Conservation (phyloP, 2,888 invertebrate species). For the Autographa pulchrina region DNA sequence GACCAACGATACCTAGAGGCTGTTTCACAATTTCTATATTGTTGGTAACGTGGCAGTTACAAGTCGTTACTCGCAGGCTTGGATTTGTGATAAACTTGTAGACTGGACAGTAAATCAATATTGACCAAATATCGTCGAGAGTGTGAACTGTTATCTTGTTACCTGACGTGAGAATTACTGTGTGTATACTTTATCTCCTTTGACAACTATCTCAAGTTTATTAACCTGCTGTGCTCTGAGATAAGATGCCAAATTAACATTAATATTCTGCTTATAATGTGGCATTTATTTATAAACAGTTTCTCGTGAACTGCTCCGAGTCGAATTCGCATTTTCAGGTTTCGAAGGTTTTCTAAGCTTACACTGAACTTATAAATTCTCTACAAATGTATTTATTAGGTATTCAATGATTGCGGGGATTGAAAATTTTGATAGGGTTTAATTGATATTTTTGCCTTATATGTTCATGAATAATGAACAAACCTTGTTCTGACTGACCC, state of each 20-base stretch:
- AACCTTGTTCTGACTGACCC: background rate
- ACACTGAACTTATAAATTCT: background rate
- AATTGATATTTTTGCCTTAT: background rate
- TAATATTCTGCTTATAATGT: constrained; percentile 9
- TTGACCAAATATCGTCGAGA: constrained; percentile 67
- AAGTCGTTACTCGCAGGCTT: constrained; percentile 54
- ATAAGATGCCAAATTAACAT: constrained; percentile 53
- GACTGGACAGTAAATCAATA: constrained; percentile 66
- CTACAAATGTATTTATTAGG: background rate
- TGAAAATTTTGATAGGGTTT: background rate
- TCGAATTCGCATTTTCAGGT: background rate
- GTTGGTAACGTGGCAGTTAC: constrained; percentile 19
- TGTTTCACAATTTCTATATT: constrained; percentile 39
- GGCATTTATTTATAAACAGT: constrained; percentile 3
- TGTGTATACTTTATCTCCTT: constrained; percentile 56
- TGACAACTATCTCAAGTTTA: constrained; percentile 63
- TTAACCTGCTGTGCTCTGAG: constrained; percentile 59
- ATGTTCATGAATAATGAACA: background rate
- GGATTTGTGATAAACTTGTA: constrained; percentile 60
- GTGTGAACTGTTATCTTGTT: constrained; percentile 67
- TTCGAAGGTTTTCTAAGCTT: background rate
- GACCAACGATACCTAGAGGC: constrained; percentile 32
- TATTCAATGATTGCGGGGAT: background rate
- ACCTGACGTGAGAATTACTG: constrained; percentile 74
- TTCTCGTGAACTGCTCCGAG: background rate